These are phyloP conservation scores for Lanistes nyassanus DNA, from an alignment of 1,140 invertebrate species.

Conservation along the genomic window DNA sequence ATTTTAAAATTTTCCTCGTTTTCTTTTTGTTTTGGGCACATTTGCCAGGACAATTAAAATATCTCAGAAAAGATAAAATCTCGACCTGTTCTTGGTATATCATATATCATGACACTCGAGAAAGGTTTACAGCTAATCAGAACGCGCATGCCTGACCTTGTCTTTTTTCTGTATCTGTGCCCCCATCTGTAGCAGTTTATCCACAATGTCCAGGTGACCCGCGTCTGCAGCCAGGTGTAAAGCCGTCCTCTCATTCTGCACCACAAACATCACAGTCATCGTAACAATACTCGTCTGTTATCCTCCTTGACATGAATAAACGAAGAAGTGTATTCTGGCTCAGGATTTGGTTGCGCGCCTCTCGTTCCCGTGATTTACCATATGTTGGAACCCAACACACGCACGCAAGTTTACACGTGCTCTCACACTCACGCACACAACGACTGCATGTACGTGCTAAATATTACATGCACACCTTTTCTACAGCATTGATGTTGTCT, in stretches of 20 bases:
- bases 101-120: no score
- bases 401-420: not conserved
- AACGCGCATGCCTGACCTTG: conserved; percentile 54
- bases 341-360: no score
- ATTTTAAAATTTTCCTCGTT: no score
- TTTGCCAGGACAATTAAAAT: no score
- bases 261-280: conserved; percentile 1
- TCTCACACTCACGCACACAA: conserved; percentile 7
- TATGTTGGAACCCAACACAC: not conserved
- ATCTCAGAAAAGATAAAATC: no score
- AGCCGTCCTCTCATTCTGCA: conserved; percentile 63
- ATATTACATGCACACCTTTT: conserved; percentile 65
- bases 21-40: no score
- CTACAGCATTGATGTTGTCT: conserved; percentile 72
- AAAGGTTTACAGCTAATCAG: no score
- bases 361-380: no score
- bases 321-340: no score
- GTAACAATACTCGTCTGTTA: not conserved
- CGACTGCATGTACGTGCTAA: not conserved
- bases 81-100: no score
- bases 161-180: conserved; percentile 65
- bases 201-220: conserved; percentile 63
- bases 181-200: conserved; percentile 62
- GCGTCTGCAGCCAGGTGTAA: conserved; percentile 66
- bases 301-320: not conserved